Conservation (phyloP, 2,113 vertebrate species). For the Podarcis muralis region DNA sequence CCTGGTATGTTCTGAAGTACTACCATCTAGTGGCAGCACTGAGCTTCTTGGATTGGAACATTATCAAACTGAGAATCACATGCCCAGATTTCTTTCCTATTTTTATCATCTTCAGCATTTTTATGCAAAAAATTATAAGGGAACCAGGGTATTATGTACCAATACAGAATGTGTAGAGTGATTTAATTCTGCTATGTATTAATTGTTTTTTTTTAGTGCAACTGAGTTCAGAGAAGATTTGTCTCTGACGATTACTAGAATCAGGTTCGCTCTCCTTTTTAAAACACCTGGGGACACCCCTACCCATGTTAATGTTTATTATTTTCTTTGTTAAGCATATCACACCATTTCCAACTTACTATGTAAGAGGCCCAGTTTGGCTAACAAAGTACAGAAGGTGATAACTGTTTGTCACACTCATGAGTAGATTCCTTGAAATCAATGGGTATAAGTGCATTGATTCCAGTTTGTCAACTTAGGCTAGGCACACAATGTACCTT, state of each 20-base stretch:
- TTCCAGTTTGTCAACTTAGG: too few species aligned
- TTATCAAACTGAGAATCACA: background rate
- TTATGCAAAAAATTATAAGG: rapidly evolving
- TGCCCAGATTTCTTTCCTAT: background rate
- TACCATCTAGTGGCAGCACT: slow-evolving; percentile 61
- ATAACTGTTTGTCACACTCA: background rate
- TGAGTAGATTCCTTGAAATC: too few species aligned
- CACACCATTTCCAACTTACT: background rate
- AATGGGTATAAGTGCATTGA: too few species aligned
- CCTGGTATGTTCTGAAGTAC: slow-evolving; percentile 27
- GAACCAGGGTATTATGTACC: rapidly evolving
- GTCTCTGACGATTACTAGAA: background rate
- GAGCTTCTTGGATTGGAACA: background rate
- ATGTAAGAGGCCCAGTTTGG: background rate
- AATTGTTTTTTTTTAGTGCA: background rate
- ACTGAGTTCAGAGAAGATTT: background rate
- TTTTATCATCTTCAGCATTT: background rate
- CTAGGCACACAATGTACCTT: too few species aligned
- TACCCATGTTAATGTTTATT: background rate
- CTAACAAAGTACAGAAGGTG: background rate
- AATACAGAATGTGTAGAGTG: background rate
- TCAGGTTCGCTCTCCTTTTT: background rate
- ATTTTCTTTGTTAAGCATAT: background rate
- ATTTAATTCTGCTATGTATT: background rate
- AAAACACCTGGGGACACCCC: background rate